These are phyloP conservation scores for Candidula unifasciata DNA, from an alignment of 2,888 invertebrate species.

Conservation along the genomic window DNA sequence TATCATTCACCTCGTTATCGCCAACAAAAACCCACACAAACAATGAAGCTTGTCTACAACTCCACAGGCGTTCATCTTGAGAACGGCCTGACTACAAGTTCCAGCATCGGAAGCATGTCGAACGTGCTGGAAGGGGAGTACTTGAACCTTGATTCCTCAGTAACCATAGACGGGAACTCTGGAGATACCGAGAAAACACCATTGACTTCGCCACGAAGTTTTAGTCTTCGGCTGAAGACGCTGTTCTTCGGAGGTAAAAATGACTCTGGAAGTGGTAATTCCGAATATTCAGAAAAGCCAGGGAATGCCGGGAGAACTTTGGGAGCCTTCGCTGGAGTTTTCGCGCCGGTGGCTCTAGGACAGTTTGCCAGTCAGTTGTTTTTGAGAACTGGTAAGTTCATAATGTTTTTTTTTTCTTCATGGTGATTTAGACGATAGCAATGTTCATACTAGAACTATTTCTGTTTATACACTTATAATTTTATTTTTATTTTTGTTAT, in stretches of 20 bases:
- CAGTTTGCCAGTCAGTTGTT: slow-evolving; percentile 99
- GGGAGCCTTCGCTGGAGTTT: slow-evolving; percentile 96
- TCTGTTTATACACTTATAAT: no score
- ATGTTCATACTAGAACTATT: no score
- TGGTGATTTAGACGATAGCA: no score
- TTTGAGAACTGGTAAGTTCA: slow-evolving; percentile 82
- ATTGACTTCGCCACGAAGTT: background rate
- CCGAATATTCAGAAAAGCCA: background rate
- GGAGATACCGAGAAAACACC: background rate
- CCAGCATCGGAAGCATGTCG: background rate
- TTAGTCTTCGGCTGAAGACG: background rate
- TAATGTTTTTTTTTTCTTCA: no score
- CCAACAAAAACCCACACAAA: background rate
- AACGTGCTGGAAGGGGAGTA: background rate
- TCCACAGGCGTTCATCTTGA: slow-evolving; percentile 9
- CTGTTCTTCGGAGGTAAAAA: background rate
- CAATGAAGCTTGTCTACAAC: background rate
- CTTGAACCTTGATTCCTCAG: background rate
- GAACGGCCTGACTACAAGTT: background rate
- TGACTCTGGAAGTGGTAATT: background rate
- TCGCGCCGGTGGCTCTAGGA: slow-evolving; percentile 96
- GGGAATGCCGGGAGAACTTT: slow-evolving; percentile 76
- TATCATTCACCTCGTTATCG: background rate
- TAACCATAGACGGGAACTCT: background rate
- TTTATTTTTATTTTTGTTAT: no score